Conservation (phyloP, 2,888 invertebrate species). For the Caenorhabditis sp. region DNA sequence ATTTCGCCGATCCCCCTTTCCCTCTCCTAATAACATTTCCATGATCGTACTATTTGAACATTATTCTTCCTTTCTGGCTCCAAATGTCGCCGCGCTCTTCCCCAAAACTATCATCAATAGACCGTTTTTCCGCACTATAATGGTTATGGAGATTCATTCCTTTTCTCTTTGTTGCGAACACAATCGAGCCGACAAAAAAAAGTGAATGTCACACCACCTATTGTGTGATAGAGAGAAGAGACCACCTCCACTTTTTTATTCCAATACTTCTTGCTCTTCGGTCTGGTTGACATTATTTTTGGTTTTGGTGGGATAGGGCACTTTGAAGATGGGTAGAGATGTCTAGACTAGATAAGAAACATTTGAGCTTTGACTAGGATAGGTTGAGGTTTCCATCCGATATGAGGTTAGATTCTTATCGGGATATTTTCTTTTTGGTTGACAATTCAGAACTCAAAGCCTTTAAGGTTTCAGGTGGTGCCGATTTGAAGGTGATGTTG, state of each 20-base stretch:
- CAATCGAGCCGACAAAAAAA: conserved; percentile 21
- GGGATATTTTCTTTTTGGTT: too few species aligned
- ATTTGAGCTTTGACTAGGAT: too few species aligned
- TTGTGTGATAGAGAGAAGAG: conserved; percentile 8
- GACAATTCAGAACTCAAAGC: too few species aligned
- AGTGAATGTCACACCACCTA: conserved; percentile 27
- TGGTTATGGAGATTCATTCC: conserved; percentile 3
- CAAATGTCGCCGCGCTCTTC: conserved; percentile 7
- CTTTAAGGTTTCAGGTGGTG: too few species aligned
- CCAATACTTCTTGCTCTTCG: neutral
- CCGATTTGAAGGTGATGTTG: too few species aligned
- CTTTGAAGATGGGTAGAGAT: too few species aligned
- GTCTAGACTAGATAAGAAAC: too few species aligned
- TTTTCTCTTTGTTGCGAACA: conserved; percentile 24
- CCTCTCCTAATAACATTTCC: neutral
- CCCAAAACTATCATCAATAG: conserved; percentile 8
- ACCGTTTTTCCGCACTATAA: neutral
- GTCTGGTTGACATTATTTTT: too few species aligned
- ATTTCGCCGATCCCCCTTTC: too few species aligned
- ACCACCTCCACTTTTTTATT: conserved; percentile 2
- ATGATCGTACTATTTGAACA: conserved; percentile 17
- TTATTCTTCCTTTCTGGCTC: neutral
- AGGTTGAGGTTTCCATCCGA: too few species aligned
- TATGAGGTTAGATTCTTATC: too few species aligned
- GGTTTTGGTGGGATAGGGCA: neutral